These are phyloP conservation scores for Pao palembangensis DNA, from an alignment of 2,113 vertebrate species.

Conservation along the genomic window DNA sequence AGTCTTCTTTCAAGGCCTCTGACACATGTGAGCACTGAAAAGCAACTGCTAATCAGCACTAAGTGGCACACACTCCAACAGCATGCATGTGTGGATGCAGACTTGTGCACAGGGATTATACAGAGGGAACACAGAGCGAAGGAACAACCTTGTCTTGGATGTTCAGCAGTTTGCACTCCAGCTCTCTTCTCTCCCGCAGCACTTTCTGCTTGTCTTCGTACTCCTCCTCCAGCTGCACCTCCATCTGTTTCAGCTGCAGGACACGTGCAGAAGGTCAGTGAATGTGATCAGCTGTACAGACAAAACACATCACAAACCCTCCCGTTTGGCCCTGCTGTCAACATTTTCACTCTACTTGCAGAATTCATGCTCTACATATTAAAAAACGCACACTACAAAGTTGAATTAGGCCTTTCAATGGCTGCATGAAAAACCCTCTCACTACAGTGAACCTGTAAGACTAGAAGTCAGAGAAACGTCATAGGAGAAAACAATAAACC, in stretches of 20 bases:
- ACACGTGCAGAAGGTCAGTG: slow-evolving; percentile 31
- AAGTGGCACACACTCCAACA: slow-evolving; percentile 19
- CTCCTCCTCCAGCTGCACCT: slow-evolving; percentile 94
- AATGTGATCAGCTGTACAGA: slow-evolving; percentile 32
- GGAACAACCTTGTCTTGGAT: slow-evolving; percentile 87
- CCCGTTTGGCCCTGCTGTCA: slow-evolving; percentile 26
- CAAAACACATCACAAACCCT: slow-evolving; percentile 24
- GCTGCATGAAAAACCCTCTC: too few species aligned
- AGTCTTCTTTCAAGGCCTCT: slow-evolving; percentile 42
- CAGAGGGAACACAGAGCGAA: slow-evolving; percentile 24
- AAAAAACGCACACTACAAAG: too few species aligned
- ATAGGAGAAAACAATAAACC: not conserved
- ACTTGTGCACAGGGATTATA: not conserved
- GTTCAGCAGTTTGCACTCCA: slow-evolving; percentile 85
- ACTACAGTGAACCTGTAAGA: not conserved
- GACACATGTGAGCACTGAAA: slow-evolving; percentile 1
- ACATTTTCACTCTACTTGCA: not conserved
- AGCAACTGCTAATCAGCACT: not conserved
- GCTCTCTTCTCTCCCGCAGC: slow-evolving; percentile 87
- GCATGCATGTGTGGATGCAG: too few species aligned
- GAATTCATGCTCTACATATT: too few species aligned
- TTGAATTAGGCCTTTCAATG: too few species aligned
- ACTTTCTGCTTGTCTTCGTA: slow-evolving; percentile 98
- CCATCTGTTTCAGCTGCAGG: slow-evolving; percentile 92
- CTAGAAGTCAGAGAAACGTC: too few species aligned